phyloP scores from a whole-genome alignment of 2,797 vertebrate species.

The Microchirus variegatus region DNA sequence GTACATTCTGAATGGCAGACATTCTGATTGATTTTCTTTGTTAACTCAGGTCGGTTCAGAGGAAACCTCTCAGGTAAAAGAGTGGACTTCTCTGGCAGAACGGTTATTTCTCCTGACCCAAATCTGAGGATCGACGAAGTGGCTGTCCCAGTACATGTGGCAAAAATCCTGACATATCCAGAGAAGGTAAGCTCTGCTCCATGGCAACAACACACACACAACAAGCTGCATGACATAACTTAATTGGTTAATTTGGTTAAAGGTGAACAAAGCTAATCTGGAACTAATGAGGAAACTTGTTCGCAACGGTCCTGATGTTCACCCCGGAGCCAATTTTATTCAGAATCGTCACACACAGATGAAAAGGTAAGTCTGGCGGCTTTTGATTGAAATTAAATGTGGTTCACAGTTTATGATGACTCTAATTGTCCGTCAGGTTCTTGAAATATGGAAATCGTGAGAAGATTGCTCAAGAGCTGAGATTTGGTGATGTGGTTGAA shows the following conservation, averaged over 20 bases:
- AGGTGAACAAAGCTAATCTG: conserved; percentile 98
- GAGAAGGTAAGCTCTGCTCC: conserved; percentile 83
- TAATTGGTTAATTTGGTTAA: background rate
- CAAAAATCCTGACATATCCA: conserved; percentile 97
- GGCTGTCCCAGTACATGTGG: conserved; percentile 95
- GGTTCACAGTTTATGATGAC: background rate
- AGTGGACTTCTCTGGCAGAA: conserved; percentile 98
- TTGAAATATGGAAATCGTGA: conserved; percentile 97
- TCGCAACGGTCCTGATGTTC: conserved; percentile 91
- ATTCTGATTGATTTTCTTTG: conserved; percentile 5
- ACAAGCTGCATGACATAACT: background rate
- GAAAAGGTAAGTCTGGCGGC: conserved; percentile 84
- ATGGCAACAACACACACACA: background rate
- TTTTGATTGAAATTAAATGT: background rate
- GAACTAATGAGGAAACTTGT: conserved; percentile 93
- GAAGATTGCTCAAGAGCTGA: conserved; percentile 97
- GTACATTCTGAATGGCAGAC: background rate
- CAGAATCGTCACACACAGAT: conserved; percentile 92
- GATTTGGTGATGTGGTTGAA: conserved; percentile 92
- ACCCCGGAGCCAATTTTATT: conserved; percentile 98
- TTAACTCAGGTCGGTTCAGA: conserved; percentile 90
- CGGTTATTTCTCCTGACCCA: conserved; percentile 98
- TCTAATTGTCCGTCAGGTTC: conserved; percentile 79
- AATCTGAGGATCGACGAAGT: conserved; percentile 98
- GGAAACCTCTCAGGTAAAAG: conserved; percentile 97